phyloP scores from a whole-genome alignment of 2,888 invertebrate species.

The Hofmannophila pseudospretella region DNA sequence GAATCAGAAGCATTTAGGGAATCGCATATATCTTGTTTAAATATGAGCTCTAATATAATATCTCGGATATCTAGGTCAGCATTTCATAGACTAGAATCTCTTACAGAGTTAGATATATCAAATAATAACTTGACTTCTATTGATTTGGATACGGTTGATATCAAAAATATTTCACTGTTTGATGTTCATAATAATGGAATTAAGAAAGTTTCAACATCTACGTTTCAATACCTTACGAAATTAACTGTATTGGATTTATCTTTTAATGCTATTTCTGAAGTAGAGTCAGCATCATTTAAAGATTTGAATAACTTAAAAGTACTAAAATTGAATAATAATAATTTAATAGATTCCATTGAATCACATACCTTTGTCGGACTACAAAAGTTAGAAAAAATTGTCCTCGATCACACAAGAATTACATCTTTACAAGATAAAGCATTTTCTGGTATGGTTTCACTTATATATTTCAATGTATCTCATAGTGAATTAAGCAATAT shows the following conservation, averaged over 20 bases:
- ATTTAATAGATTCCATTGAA: conserved; percentile 8
- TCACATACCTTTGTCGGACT: conserved; percentile 12
- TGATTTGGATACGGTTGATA: conserved; percentile 2
- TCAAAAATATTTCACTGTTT: background rate
- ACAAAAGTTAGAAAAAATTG: conserved; percentile 5
- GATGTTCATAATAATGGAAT: background rate
- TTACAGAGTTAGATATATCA: conserved; percentile 7
- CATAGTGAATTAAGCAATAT: conserved; percentile 16
- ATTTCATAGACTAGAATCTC: conserved; percentile 1
- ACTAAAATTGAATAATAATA: conserved; percentile 13
- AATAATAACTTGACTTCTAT: conserved; percentile 5
- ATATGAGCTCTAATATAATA: conserved; percentile 8
- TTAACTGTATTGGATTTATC: conserved; percentile 6
- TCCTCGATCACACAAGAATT: conserved; percentile 10
- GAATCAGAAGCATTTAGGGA: conserved; percentile 3
- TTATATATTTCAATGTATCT: conserved; percentile 15
- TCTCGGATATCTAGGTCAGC: conserved; percentile 1
- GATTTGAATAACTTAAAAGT: conserved; percentile 9
- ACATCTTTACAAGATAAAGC: conserved; percentile 10
- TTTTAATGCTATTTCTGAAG: conserved; percentile 3
- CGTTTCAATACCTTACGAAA: background rate
- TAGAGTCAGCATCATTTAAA: conserved; percentile 14
- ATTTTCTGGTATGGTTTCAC: conserved; percentile 12
- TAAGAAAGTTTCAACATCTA: background rate
- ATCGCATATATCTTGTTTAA: conserved; percentile 2